Evolutionary conservation across 2,113 vertebrate genomes (phyloP).

Genomic region (Oreochromis tanganicae): DNA sequence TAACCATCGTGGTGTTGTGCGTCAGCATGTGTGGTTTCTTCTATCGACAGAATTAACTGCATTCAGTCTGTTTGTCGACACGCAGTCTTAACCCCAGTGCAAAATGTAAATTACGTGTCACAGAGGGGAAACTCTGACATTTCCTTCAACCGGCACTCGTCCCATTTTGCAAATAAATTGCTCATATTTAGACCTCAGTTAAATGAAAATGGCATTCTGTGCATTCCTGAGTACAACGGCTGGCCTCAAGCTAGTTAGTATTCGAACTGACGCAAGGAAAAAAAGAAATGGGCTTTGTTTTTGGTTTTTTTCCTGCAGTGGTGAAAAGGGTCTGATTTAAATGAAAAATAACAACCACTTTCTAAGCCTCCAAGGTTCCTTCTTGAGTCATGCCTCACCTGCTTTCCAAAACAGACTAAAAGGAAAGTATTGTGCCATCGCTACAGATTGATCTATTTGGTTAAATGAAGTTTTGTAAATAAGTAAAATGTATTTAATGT

Average conservation of each 20-base stretch:
- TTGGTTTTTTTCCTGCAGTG: neutral
- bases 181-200: neutral
- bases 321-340: neutral
- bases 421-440: neutral
- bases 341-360: neutral
- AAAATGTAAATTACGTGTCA: neutral
- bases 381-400: neutral
- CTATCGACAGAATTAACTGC: neutral
- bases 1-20: conserved; percentile 47
- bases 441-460: conserved; percentile 23
- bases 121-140: neutral
- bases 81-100: neutral
- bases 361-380: neutral
- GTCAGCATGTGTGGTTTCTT: neutral
- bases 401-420: neutral
- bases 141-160: neutral
- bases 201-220: neutral
- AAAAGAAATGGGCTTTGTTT: neutral
- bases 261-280: neutral
- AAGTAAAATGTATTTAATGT: conserved; percentile 54
- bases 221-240: neutral
- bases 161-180: neutral
- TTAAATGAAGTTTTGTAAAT: conserved; percentile 53
- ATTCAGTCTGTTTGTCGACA: neutral
- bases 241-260: neutral